Evolutionary conservation across 2,888 invertebrate species (phyloP), one percentile per base, ranked within the genome.

Genomic region (Emmelina monodactyla): DNA sequence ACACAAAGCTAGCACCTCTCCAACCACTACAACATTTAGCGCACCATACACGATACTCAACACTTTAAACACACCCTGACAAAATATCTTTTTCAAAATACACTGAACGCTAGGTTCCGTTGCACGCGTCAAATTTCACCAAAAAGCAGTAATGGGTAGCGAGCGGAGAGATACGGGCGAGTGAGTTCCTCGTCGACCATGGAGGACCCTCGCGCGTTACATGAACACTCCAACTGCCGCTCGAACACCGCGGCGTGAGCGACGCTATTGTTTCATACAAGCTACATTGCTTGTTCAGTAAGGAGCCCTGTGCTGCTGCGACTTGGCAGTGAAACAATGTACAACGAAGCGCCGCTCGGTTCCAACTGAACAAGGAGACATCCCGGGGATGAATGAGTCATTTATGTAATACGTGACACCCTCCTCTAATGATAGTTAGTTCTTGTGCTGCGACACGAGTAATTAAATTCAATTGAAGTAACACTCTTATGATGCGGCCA

Each of bases 231-330:
- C 11, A 25, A n/a, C n/a, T n/a, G n/a, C n/a, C n/a, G n/a, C n/a
- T n/a, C n/a, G n/a, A n/a, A n/a, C n/a, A n/a, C n/a, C n/a, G 4
- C 25, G 25, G 25, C 11, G 25, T 25, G 3, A 25, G n/a, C 31
- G 14, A 42, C 44, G 46, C 48, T 55, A 58, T 62, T 65, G 63
- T 62, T 59, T 56, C 50, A 49, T 55, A 58, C 53, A 54, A 53
- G 58, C 51, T 55, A 56, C 61, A 63, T 61, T 58, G 62, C 64
- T 53, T 44, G 53, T 46, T 46, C 39, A 44, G 49, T 51, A 47
- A 50, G 52, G 39, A 37, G 38, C 50, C 42, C 45, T 34, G 35
- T 43, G 45, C 45, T 41, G 41, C 47, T 41, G 41, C 43, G 39
- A 37, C 37, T 37, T 44, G 43, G 46, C 38, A 35, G 44, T 38